phyloP scores from a whole-genome alignment of 2,113 vertebrate genomes.

The Pandion haliaetus region DNA sequence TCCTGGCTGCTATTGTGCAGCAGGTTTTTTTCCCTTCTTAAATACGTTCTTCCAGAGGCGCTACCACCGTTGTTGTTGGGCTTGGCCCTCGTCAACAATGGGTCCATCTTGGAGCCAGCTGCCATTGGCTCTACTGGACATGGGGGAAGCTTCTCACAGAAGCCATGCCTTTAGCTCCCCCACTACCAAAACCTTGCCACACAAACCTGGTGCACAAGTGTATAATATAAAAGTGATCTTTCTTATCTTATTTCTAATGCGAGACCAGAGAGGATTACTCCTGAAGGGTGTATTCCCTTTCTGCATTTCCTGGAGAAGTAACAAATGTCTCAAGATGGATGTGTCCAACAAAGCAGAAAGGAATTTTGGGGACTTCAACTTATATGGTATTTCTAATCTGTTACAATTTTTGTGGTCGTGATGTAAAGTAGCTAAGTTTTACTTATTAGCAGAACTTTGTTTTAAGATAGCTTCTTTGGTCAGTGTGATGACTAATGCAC shows the following conservation, averaged over 20 bases:
- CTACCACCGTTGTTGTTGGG: rapidly evolving
- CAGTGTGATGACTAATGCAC: background rate
- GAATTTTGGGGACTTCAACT: background rate
- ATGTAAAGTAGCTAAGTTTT: background rate
- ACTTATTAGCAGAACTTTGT: background rate
- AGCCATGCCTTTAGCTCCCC: background rate
- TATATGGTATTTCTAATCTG: background rate
- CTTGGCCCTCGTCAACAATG: rapidly evolving
- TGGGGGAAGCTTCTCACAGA: background rate
- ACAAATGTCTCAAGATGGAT: background rate
- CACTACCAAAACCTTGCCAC: background rate
- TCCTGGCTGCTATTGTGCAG: background rate
- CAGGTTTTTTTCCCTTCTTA: background rate
- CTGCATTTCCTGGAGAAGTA: background rate
- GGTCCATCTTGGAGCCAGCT: rapidly evolving
- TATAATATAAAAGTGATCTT: background rate
- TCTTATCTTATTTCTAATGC: background rate
- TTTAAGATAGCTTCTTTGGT: background rate
- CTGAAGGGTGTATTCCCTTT: background rate
- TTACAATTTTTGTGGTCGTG: background rate
- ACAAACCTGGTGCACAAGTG: background rate
- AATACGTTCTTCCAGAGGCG: background rate
- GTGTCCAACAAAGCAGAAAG: background rate
- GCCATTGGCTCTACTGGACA: rapidly evolving
- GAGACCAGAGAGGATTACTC: background rate